Percentiles rank a stretch among this genome's conserved stretches.
phyloP scores from a whole-genome alignment of 2,113 vertebrate genomes.

The Tachysurus vachellii region DNA sequence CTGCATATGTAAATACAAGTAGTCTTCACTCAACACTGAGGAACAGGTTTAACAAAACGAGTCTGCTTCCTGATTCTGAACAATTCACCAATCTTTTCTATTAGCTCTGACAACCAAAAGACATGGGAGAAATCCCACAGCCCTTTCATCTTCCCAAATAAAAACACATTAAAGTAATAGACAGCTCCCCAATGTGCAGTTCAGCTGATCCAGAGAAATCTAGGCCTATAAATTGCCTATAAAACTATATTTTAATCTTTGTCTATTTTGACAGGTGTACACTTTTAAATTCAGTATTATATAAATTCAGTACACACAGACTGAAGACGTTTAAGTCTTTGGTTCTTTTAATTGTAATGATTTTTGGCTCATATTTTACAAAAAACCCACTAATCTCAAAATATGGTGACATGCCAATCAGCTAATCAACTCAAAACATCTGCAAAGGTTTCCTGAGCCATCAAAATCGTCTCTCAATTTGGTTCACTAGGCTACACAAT shows the following conservation, averaged over 20 bases:
- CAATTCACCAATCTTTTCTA: slow-evolving; percentile 74
- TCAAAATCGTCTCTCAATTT: too few species aligned
- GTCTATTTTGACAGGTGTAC: not conserved
- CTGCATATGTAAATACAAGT: slow-evolving; percentile 86
- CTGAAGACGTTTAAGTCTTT: too few species aligned
- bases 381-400: too few species aligned
- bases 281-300: too few species aligned
- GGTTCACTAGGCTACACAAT: too few species aligned
- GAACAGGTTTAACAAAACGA: slow-evolving; percentile 84
- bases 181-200: slow-evolving; percentile 22
- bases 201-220: slow-evolving; percentile 27
- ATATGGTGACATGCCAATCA: too few species aligned
- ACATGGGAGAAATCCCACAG: slow-evolving; percentile 59
- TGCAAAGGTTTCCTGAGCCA: too few species aligned
- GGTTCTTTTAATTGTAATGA: too few species aligned
- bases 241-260: not conserved
- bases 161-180: slow-evolving; percentile 54
- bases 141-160: slow-evolving; percentile 58
- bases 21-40: slow-evolving; percentile 77
- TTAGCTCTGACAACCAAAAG: slow-evolving; percentile 67
- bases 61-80: slow-evolving; percentile 68
- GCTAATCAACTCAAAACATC: too few species aligned
- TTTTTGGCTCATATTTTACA: too few species aligned
- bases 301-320: too few species aligned
- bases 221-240: slow-evolving; percentile 7